Evolutionary conservation across 2,797 vertebrate species (phyloP).

Genomic region (Antrozous pallidus): DNA sequence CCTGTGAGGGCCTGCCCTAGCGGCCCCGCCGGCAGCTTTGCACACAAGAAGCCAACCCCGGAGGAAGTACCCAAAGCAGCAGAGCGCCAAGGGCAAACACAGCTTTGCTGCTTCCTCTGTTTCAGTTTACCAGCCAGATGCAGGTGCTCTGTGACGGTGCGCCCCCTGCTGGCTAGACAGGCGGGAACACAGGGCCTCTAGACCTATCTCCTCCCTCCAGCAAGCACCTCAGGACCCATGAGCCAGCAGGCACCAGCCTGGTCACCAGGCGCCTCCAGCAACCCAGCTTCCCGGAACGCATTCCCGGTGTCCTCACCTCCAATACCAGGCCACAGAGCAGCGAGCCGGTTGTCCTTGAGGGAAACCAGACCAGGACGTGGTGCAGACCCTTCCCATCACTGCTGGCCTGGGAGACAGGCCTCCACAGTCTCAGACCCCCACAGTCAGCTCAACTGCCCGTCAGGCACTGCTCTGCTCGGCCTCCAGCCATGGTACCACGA

Average conservation of each 20-base stretch:
- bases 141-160: too few relatives aligned
- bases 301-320: background rate
- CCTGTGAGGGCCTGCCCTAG: fast-evolving
- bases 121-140: background rate
- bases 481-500: background rate
- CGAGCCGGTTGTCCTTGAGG: background rate
- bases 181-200: too few relatives aligned
- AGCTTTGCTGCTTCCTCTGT: fast-evolving
- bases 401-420: background rate
- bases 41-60: fast-evolving
- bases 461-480: background rate
- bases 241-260: background rate
- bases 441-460: background rate
- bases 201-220: too few relatives aligned
- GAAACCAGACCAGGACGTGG: fast-evolving
- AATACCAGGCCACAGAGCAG: background rate
- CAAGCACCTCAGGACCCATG: background rate
- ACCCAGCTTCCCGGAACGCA: background rate
- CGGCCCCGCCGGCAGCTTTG: too few relatives aligned
- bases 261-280: background rate
- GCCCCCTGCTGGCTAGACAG: background rate
- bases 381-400: fast-evolving
- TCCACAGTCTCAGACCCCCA: background rate
- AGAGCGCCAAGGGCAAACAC: background rate
- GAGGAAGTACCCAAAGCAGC: background rate